A percentile compares a stretch with the other conserved stretches of the same genome.
Conservation (phyloP, 2,113 vertebrate genomes). For the Pachypanchax playfairii region DNA sequence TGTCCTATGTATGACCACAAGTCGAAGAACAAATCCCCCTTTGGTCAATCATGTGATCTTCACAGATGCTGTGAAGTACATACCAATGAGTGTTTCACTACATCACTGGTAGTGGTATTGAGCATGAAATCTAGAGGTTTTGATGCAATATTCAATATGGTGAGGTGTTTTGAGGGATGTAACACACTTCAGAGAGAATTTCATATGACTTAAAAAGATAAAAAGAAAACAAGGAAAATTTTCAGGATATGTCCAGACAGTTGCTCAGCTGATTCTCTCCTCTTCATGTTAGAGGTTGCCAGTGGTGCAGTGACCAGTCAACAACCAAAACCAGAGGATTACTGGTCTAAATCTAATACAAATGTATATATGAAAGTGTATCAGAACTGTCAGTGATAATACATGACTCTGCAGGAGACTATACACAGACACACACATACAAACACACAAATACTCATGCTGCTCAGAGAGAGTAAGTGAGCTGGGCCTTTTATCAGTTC, state of each 20-base stretch:
- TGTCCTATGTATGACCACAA: slow-evolving; percentile 6
- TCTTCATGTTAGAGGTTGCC: slow-evolving; percentile 51
- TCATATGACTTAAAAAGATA: slow-evolving; percentile 12
- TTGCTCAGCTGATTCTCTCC: slow-evolving; percentile 59
- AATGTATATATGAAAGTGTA: slow-evolving; percentile 29
- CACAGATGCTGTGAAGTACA: background rate
- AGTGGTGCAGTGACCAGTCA: slow-evolving; percentile 28
- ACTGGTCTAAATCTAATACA: slow-evolving; percentile 46
- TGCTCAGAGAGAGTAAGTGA: slow-evolving; percentile 50
- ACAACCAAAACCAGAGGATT: slow-evolving; percentile 49
- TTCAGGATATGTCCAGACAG: slow-evolving; percentile 32
- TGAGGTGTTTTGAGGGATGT: slow-evolving; percentile 39
- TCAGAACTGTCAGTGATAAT: slow-evolving; percentile 61
- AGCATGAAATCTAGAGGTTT: slow-evolving; percentile 54
- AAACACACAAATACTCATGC: slow-evolving; percentile 1
- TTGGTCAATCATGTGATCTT: background rate
- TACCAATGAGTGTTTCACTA: slow-evolving; percentile 8
- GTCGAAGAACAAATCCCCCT: slow-evolving; percentile 18
- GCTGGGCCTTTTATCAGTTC: slow-evolving; percentile 76
- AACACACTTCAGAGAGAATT: slow-evolving; percentile 44
- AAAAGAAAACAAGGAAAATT: slow-evolving; percentile 16
- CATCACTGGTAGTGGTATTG: slow-evolving; percentile 31
- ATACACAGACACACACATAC: slow-evolving; percentile 16
- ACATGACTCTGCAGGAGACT: slow-evolving; percentile 55
- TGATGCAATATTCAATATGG: slow-evolving; percentile 60